Conservation (phyloP, 1,140 invertebrate genomes). For the Drosophila oshimai region DNA sequence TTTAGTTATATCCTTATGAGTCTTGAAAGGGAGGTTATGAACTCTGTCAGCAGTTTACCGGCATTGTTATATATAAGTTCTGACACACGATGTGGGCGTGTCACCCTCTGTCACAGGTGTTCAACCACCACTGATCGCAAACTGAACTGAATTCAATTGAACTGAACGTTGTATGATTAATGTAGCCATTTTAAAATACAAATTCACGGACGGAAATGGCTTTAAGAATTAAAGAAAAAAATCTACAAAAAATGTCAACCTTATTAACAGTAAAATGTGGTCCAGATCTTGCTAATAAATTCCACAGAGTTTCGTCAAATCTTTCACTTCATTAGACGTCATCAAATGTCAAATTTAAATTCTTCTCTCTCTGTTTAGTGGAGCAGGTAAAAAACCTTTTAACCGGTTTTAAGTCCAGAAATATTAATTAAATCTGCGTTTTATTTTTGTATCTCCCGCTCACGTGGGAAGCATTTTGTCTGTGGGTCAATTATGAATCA, state of each 20-base stretch:
- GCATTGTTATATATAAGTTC: neutral
- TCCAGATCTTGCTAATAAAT: neutral
- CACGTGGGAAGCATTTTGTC: constrained; percentile 13
- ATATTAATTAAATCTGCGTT: constrained; percentile 15
- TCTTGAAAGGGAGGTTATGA: neutral
- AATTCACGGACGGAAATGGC: constrained; percentile 13
- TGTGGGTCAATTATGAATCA: constrained; percentile 35
- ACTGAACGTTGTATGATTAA: constrained; percentile 19
- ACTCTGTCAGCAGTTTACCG: neutral
- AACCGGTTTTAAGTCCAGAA: constrained; percentile 51
- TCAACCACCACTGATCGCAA: constrained; percentile 1
- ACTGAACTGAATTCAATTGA: neutral
- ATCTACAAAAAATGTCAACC: neutral
- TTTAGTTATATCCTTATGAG: neutral
- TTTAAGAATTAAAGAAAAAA: neutral
- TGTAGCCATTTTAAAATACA: constrained; percentile 11
- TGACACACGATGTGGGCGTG: constrained; percentile 18
- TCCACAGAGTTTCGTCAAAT: neutral
- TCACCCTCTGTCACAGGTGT: constrained; percentile 18
- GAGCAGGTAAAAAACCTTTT: constrained; percentile 11
- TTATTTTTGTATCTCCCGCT: constrained; percentile 17
- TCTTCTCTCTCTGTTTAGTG: constrained; percentile 11
- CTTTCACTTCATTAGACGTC: neutral
- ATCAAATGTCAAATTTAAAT: neutral
- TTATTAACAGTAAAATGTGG: neutral